These are phyloP conservation scores for Isotomurus palustris DNA, from an alignment of 2,888 invertebrate genomes.

Conservation along the genomic window DNA sequence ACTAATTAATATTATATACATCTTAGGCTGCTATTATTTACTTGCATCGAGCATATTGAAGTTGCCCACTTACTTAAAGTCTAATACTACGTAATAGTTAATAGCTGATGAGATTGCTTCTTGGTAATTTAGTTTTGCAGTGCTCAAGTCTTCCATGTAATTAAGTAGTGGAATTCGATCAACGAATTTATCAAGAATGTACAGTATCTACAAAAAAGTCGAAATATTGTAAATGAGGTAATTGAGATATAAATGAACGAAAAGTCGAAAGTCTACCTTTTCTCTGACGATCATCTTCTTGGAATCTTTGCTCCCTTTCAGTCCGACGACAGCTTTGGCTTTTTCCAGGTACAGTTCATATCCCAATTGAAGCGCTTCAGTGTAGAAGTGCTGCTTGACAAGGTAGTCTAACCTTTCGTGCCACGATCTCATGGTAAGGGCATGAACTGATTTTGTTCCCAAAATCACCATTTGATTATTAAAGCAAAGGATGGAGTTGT, in stretches of 20 bases:
- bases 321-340: constrained; percentile 60
- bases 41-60: background rate
- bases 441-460: constrained; percentile 62
- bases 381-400: constrained; percentile 55
- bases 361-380: constrained; percentile 59
- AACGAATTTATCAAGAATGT: constrained; percentile 49
- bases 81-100: constrained; percentile 49
- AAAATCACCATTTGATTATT: constrained; percentile 65
- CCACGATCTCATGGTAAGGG: constrained; percentile 55
- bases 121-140: constrained; percentile 43
- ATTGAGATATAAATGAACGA: background rate
- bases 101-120: constrained; percentile 43
- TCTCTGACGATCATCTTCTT: constrained; percentile 52
- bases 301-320: constrained; percentile 54
- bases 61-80: constrained; percentile 53
- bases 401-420: constrained; percentile 54
- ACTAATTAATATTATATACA: background rate
- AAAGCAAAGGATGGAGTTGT: constrained; percentile 65
- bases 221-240: constrained; percentile 5
- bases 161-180: constrained; percentile 46
- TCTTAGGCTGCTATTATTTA: background rate
- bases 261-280: constrained; percentile 45
- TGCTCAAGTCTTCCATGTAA: constrained; percentile 42
- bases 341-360: constrained; percentile 61
- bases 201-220: constrained; percentile 47